Base-by-base conservation (phyloP, 2,113 vertebrate genomes). In the Terrapene triunguis region DNA sequence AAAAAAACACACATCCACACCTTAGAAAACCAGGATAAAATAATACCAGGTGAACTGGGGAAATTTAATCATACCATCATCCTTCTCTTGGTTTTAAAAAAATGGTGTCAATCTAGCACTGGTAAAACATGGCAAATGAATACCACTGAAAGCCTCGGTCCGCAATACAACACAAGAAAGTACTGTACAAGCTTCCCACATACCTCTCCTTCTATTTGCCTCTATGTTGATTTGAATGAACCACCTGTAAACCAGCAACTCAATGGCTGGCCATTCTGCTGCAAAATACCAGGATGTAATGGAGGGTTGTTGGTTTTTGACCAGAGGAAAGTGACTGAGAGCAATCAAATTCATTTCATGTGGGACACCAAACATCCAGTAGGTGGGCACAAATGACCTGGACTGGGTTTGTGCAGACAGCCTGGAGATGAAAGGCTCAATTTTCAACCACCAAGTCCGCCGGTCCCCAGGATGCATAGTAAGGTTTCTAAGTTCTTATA, bases 401-500 rank as follows among this genome's bases (percentile, higher is more conserved):
- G 16, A 42, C 72, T 76, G 11, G 42, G 5, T 14, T 76, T 42
- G 42, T 11, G 38, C 24, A 76, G 72, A 17, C 10, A 76, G 16
- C 35, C 35, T 69, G 32, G 62, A 79, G 53, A 54, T 87, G 50
- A 55, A 89, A 83, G 84, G 2, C 78, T 89, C 72, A 42, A 55
- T 6, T 3, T 27, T 38, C 47, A 80, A 10, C 22, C 17, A 44
- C 32, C 32, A 65, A 19, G 62, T 35, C 32, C 16, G n/a, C 62
- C 2, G 24, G 62, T 82, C 53, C 51, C 79, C 1, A 5, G 0
- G 74, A 74, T 38, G 19, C 14, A n/a, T 2, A 2, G 55, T 5
- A 85, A 72, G 8, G 2, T 79, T 83, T 90, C 82, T 1, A 1
- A 35, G 59, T 82, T 88, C 62, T 72, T 19, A 57, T 25, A 84